Base-by-base conservation (phyloP, 2,113 vertebrate species). In the Melozone crissalis region DNA sequence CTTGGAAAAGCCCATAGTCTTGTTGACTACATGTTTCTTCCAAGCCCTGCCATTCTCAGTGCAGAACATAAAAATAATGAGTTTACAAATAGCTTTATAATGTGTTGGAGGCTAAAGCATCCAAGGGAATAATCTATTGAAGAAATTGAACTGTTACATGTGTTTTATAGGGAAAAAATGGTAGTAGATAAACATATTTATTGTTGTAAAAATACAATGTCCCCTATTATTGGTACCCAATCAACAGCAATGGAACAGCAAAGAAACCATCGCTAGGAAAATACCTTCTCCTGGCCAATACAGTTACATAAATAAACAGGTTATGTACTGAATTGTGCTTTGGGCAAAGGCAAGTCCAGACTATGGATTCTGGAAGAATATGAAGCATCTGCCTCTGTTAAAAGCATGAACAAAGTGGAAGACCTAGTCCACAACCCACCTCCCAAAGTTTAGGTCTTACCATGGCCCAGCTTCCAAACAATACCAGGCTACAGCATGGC, bases 351-450 rank as follows among this genome's bases (percentile, higher is more conserved):
- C 11, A 66, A 80, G 11, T 24, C 33, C 55, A 47, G 21, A 28
- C 24, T 76, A 37, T 10, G 44, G 7, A 18, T 31, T 68, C 73
- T 78, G 51, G 30, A 71, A 72, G 52, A 91, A 75, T 9, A 81
- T 0, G 2, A 75, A 68, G 21, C 21, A 69, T 47, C 20, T 55
- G 10, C 21, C 19, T 31, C 19, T 46, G 31, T 44, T 73, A 49
- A 21, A 90, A 74, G 19, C 33, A 55, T 18, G 23, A 80, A 62
- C 10, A 23, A 81, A 74, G 19, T 27, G 2, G n/a, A 67, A 84
- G 28, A 62, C 14, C 6, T 2, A 18, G 20, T 5, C 33, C 13
- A 51, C 0, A 3, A 62, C 11, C 31, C 55, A 55, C 8, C 7
- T 81, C 8, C 26, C 63, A 52, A 35, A 77, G 5, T 46, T 80